Conservation (phyloP, 2,888 invertebrate genomes). For the Mythimna loreyi region DNA sequence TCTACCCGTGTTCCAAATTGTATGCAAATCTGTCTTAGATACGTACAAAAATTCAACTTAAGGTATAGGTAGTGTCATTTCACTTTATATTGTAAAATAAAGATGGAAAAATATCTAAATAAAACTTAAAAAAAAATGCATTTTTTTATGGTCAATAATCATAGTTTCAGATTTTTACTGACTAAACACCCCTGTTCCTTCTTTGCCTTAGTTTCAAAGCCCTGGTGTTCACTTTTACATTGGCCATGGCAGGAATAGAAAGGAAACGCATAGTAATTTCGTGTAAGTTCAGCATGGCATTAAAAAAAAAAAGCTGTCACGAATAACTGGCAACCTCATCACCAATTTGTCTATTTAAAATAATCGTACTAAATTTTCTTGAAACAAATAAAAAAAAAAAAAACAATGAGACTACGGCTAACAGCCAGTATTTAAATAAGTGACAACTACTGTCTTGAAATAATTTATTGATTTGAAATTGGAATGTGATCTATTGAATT, state of each 20-base stretch:
- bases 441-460: conserved; percentile 4
- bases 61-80: neutral
- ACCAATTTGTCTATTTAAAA: too few relatives aligned
- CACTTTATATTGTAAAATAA: neutral
- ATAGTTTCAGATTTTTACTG: too few relatives aligned
- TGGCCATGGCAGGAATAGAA: too few relatives aligned
- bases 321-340: too few relatives aligned
- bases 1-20: too few relatives aligned
- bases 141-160: too few relatives aligned
- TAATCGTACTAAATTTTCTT: neutral
- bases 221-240: neutral
- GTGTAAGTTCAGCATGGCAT: neutral
- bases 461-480: conserved; percentile 28
- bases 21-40: too few relatives aligned
- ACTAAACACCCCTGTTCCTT: too few relatives aligned
- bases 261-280: neutral
- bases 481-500: conserved; percentile 52
- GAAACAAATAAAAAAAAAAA: neutral
- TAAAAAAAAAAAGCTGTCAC: too few relatives aligned
- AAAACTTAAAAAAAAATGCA: too few relatives aligned
- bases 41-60: too few relatives aligned
- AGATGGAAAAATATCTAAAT: neutral
- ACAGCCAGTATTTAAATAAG: neutral
- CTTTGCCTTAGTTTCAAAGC: too few relatives aligned
- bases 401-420: neutral